These are phyloP conservation scores for Watsonalla cultraria DNA, from an alignment of 2,888 invertebrate species.

Conservation along the genomic window DNA sequence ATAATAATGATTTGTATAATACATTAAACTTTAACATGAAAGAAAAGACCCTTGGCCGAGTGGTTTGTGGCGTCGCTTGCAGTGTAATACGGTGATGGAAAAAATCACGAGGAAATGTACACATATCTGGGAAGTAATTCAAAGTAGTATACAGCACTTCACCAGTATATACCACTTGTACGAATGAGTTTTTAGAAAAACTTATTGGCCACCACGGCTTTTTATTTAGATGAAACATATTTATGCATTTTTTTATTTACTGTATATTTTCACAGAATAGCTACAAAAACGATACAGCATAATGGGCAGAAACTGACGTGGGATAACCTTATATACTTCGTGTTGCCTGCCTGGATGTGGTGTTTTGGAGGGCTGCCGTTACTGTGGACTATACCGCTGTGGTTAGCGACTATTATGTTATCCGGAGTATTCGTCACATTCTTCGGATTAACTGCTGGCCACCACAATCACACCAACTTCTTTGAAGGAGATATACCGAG, in stretches of 20 bases:
- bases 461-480: slow-evolving; percentile 88
- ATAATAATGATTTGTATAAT: too few species aligned
- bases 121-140: neutral
- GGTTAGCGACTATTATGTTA: slow-evolving; percentile 72
- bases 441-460: slow-evolving; percentile 87
- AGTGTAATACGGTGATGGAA: too few species aligned
- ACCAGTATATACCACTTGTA: too few species aligned
- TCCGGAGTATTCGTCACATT: slow-evolving; percentile 81
- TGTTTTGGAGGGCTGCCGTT: slow-evolving; percentile 47
- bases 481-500: slow-evolving; percentile 88
- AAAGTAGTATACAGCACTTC: too few species aligned
- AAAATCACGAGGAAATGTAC: too few species aligned
- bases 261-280: slow-evolving; percentile 46
- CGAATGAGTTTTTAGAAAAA: too few species aligned
- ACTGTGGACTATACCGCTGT: slow-evolving; percentile 61
- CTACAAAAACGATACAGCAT: slow-evolving; percentile 22
- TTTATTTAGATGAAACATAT: too few species aligned
- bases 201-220: too few species aligned
- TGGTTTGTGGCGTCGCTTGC: too few species aligned
- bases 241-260: too few species aligned
- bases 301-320: slow-evolving; percentile 45
- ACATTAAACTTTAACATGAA: too few species aligned
- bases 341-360: slow-evolving; percentile 66
- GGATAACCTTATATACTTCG: slow-evolving; percentile 44
- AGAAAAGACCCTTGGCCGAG: too few species aligned